These are phyloP conservation scores for Patella ulyssiponensis DNA, from an alignment of 2,888 invertebrate species.

Conservation along the genomic window DNA sequence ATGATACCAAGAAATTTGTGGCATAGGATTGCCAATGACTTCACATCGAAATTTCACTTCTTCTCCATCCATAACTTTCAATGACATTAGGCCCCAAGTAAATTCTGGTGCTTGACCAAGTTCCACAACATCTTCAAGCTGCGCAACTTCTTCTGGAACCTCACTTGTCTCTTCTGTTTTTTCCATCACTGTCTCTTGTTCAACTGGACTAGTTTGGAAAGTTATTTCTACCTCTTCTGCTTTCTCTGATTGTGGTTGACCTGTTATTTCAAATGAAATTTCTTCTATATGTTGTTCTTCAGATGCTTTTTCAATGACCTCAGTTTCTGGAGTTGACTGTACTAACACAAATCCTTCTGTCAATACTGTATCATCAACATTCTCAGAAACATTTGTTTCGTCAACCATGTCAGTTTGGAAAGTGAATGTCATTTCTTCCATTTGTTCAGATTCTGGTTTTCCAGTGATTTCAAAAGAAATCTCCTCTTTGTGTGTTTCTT, in stretches of 20 bases:
- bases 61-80: slow-evolving; percentile 93
- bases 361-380: slow-evolving; percentile 18
- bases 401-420: slow-evolving; percentile 2
- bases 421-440: slow-evolving; percentile 43
- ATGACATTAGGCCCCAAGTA: slow-evolving; percentile 80
- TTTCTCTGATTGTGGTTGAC: slow-evolving; percentile 41
- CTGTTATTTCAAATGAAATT: slow-evolving; percentile 45
- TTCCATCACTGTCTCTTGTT: slow-evolving; percentile 16
- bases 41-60: slow-evolving; percentile 78
- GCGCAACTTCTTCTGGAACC: slow-evolving; percentile 24
- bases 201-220: slow-evolving; percentile 5
- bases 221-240: slow-evolving; percentile 45
- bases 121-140: slow-evolving; percentile 38
- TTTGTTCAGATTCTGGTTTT: slow-evolving; percentile 42
- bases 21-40: slow-evolving; percentile 59
- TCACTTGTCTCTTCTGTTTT: slow-evolving; percentile 11
- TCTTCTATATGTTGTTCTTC: slow-evolving; percentile 41
- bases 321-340: slow-evolving; percentile 14
- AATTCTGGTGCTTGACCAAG: slow-evolving; percentile 82
- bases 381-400: slow-evolving; percentile 13
- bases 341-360: slow-evolving; percentile 27
- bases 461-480: slow-evolving; percentile 46
- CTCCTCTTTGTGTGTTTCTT: slow-evolving; percentile 42
- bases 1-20: slow-evolving; percentile 87
- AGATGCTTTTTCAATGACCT: slow-evolving; percentile 21